phyloP scores from a whole-genome alignment of 1,140 invertebrate species.

The Vanessa tameamea region DNA sequence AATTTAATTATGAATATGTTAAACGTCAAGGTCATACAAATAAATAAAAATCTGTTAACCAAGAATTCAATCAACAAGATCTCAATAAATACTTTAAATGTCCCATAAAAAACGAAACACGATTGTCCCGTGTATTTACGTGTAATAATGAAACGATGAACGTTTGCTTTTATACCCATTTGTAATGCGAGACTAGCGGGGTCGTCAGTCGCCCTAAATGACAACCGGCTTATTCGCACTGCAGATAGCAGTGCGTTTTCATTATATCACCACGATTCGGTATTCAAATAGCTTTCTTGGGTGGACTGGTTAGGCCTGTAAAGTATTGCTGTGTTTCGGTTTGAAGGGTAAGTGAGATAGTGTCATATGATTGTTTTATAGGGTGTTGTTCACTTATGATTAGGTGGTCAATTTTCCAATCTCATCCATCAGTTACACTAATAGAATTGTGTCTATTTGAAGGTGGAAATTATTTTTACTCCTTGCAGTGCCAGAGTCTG shows the following conservation, averaged over 20 bases:
- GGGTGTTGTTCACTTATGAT: no score
- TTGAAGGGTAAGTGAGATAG: no score
- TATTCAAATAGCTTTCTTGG: background rate
- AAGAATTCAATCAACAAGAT: background rate
- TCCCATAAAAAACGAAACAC: background rate
- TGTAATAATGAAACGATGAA: background rate
- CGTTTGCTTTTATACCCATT: conserved; percentile 25
- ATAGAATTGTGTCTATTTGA: no score
- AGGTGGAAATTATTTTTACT: no score
- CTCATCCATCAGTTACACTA: no score
- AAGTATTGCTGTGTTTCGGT: no score
- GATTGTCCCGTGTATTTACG: background rate
- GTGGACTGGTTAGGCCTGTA: no score
- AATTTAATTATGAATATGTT: no score
- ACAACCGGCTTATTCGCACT: conserved; percentile 59
- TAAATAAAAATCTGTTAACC: background rate
- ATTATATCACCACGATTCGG: conserved; percentile 38
- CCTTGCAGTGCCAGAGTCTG: no score
- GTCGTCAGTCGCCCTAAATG: conserved; percentile 48
- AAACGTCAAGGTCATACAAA: background rate
- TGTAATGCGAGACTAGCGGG: conserved; percentile 23
- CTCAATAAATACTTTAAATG: background rate
- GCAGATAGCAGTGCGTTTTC: conserved; percentile 48
- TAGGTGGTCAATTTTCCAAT: no score
- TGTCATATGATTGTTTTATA: no score